These are phyloP conservation scores for Agelaius tricolor DNA, from an alignment of 2,113 vertebrate genomes.

Conservation along the genomic window DNA sequence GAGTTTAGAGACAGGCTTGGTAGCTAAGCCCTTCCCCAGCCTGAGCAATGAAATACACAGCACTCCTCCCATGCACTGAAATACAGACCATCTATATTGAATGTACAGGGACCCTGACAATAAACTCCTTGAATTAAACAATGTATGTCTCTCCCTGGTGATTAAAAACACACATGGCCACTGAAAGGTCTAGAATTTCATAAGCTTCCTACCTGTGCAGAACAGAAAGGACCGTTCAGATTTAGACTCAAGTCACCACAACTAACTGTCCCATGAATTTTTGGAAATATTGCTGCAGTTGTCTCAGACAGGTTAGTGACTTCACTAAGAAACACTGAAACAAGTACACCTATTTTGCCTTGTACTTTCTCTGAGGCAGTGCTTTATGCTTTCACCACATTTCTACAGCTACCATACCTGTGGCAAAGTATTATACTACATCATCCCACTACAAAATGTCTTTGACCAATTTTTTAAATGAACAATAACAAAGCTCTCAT, in stretches of 20 bases:
- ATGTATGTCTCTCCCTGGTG: neutral
- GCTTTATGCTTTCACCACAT: neutral
- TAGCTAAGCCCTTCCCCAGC: neutral
- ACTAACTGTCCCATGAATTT: neutral
- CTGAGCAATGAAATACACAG: neutral
- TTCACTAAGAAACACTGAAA: neutral
- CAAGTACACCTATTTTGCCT: neutral
- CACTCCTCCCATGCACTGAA: neutral
- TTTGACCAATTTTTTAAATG: neutral
- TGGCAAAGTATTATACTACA: neutral
- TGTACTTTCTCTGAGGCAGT: neutral
- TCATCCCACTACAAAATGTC: neutral
- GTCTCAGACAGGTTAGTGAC: neutral
- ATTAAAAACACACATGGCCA: neutral
- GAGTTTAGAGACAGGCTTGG: neutral
- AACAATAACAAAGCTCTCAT: neutral
- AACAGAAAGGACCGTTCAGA: neutral
- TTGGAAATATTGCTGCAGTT: neutral
- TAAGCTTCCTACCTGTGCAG: neutral
- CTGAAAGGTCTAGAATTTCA: neutral
- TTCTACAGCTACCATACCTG: neutral
- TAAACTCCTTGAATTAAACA: neutral
- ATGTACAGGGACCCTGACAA: neutral
- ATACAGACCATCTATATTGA: neutral
- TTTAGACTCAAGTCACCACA: neutral